Percentiles rank a stretch among this genome's conserved stretches.
Evolutionary conservation across 35 echinoderm and acorn worm genomes (phyloP).

Genomic region (Ptychodera flava): DNA sequence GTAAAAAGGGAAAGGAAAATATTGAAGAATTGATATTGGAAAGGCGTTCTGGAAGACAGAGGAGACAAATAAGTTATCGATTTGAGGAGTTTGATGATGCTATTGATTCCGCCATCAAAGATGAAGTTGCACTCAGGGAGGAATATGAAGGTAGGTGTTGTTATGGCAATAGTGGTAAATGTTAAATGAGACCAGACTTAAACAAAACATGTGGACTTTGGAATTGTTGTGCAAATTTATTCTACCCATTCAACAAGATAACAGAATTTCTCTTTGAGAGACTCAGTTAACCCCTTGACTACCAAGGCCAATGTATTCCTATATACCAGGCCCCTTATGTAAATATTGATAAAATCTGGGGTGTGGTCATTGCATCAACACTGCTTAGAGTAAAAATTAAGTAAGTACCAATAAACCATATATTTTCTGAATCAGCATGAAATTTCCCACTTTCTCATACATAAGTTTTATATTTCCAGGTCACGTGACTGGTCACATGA

Average conservation of each 20-base stretch:
- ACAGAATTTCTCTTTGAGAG: background rate
- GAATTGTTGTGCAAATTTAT: background rate
- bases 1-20: slow-evolving; percentile 13
- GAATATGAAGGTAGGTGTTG: slow-evolving; percentile 64
- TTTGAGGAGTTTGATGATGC: slow-evolving; percentile 97
- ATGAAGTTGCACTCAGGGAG: slow-evolving; percentile 61
- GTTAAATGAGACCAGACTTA: background rate
- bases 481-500: too few species aligned
- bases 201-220: background rate
- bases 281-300: too few species aligned
- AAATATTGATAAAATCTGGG: too few species aligned
- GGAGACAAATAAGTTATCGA: slow-evolving; percentile 84
- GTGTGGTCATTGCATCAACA: too few species aligned
- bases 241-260: background rate
- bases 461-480: too few species aligned
- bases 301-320: background rate
- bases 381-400: too few species aligned
- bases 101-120: slow-evolving; percentile 80
- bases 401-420: too few species aligned
- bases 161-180: background rate
- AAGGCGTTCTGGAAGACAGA: slow-evolving; percentile 38
- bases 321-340: background rate
- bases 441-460: too few species aligned
- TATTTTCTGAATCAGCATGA: too few species aligned
- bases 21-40: slow-evolving; percentile 37